phyloP scores from a whole-genome alignment of 2,113 vertebrate species.

The Athene cunicularia region DNA sequence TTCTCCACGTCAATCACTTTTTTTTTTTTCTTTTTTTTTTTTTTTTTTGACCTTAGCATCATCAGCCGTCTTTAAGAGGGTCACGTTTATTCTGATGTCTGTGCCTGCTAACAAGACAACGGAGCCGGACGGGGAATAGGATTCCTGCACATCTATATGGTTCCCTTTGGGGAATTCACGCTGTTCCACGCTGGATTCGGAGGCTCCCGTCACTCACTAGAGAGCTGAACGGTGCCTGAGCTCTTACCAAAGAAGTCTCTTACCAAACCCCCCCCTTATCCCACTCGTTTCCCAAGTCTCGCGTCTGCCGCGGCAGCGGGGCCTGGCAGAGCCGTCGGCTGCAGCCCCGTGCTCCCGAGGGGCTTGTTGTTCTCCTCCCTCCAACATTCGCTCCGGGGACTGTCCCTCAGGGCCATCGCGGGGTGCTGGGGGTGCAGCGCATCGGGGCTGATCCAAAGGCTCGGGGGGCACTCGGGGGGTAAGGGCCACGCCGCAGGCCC shows the following conservation, averaged over 20 bases:
- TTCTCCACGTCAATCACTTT: slow-evolving; percentile 16
- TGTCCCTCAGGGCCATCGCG: neutral
- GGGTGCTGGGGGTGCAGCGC: neutral
- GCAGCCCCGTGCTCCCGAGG: neutral
- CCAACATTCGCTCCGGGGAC: too few species aligned
- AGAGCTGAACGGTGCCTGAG: neutral
- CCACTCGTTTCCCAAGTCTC: rapidly evolving
- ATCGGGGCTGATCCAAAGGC: neutral
- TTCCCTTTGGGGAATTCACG: neutral
- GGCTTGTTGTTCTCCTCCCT: neutral
- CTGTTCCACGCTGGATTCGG: rapidly evolving
- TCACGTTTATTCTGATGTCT: neutral
- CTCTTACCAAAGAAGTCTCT: neutral
- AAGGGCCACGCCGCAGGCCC: neutral
- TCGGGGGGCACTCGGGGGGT: neutral
- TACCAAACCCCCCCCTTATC: neutral
- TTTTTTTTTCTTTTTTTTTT: neutral
- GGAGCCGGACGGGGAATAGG: neutral
- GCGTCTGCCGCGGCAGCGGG: neutral
- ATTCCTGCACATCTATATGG: rapidly evolving
- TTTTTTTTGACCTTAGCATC: slow-evolving; percentile 10
- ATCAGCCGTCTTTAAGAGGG: neutral
- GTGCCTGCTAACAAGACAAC: neutral
- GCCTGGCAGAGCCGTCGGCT: neutral
- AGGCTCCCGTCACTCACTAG: neutral